Evolutionary conservation across 2,888 invertebrate genomes (phyloP).

Genomic region (Rhagium mordax): DNA sequence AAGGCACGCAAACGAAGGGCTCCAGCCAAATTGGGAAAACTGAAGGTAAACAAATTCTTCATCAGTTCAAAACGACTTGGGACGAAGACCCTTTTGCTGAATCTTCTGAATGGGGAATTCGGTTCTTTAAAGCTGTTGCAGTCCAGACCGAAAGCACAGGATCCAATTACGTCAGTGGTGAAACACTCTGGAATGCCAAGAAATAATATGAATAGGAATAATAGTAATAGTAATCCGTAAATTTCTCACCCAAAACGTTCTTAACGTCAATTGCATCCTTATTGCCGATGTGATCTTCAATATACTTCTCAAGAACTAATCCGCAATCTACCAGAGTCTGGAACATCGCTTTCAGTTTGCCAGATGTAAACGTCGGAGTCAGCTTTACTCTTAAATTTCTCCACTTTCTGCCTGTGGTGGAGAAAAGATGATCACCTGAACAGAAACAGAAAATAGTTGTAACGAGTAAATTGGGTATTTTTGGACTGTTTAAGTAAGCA

Average conservation of each 20-base stretch:
- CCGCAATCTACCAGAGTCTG: conserved; percentile 73
- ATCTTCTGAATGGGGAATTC: neutral
- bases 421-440: conserved; percentile 69
- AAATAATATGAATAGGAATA: no score
- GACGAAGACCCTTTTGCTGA: neutral
- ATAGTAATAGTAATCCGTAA: no score
- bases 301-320: conserved; percentile 69
- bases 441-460: neutral
- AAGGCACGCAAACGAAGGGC: conserved; percentile 2
- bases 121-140: conserved; percentile 73
- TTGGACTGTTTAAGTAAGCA: no score
- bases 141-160: conserved; percentile 75
- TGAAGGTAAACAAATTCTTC: neutral
- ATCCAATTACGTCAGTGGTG: conserved; percentile 55
- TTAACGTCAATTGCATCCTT: conserved; percentile 55
- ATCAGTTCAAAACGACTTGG: neutral
- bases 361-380: conserved; percentile 76
- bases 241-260: conserved; percentile 65
- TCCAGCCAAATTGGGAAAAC: neutral
- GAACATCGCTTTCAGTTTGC: conserved; percentile 78
- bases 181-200: neutral
- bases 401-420: conserved; percentile 74
- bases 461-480: no score
- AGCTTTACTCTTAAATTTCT: conserved; percentile 73
- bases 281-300: conserved; percentile 60